Conservation (phyloP, 1,140 invertebrate genomes). For the Streblospio benedicti region DNA sequence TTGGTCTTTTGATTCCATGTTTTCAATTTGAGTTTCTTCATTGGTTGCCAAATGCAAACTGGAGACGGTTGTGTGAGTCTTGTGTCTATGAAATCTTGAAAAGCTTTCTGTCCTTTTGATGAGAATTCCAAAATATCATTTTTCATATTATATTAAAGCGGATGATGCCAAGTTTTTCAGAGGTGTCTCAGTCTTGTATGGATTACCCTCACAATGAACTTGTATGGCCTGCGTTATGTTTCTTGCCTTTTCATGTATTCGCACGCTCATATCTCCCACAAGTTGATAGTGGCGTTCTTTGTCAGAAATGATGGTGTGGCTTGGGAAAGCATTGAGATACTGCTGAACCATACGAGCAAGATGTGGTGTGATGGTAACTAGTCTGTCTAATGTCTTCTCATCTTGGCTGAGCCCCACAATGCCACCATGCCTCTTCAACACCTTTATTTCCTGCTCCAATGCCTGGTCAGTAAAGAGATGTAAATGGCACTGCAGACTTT, state of each 20-base stretch:
- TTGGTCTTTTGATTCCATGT: not conserved
- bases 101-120: not conserved
- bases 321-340: slow-evolving; percentile 2
- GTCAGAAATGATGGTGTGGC: not conserved
- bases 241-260: not conserved
- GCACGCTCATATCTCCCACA: not conserved
- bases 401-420: not conserved
- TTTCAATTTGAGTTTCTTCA: slow-evolving; percentile 9
- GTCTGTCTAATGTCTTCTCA: not conserved
- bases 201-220: not conserved
- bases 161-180: not conserved
- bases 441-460: not conserved
- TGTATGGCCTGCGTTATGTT: not conserved
- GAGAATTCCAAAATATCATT: not conserved
- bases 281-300: not conserved
- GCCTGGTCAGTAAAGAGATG: not conserved
- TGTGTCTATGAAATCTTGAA: not conserved
- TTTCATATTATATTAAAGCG: not conserved
- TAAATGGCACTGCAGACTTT: not conserved
- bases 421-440: not conserved
- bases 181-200: not conserved
- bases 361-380: slow-evolving; percentile 8
- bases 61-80: not conserved
- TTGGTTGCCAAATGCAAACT: not conserved
- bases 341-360: not conserved